Evolutionary conservation across 2,113 vertebrate species (phyloP).

Genomic region (Phyllopteryx taeniolatus): DNA sequence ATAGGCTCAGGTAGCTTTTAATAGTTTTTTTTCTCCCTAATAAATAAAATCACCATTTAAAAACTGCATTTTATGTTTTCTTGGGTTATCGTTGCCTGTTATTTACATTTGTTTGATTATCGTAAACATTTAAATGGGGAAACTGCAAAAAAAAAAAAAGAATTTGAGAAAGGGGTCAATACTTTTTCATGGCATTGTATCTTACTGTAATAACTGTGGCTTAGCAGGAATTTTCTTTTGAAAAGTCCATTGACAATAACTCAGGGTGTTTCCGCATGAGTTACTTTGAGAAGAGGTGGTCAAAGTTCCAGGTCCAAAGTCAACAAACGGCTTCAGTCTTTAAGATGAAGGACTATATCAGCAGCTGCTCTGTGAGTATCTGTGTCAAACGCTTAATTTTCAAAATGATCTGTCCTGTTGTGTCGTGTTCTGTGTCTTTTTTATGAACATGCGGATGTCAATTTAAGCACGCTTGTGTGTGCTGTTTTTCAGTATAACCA

Average conservation of each 20-base stretch:
- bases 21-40: too few relatives aligned
- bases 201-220: not conserved
- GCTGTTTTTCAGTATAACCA: conserved; percentile 78
- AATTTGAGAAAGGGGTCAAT: too few relatives aligned
- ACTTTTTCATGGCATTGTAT: too few relatives aligned
- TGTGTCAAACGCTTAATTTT: conserved; percentile 14
- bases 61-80: too few relatives aligned
- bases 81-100: too few relatives aligned
- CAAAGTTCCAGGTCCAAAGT: conserved; percentile 67
- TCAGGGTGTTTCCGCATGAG: conserved; percentile 70
- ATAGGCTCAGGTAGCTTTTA: too few relatives aligned
- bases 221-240: conserved; percentile 44
- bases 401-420: not conserved
- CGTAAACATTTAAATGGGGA: too few relatives aligned
- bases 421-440: not conserved
- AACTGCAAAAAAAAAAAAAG: too few relatives aligned
- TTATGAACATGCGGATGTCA: not conserved
- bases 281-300: conserved; percentile 57
- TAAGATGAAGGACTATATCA: conserved; percentile 82
- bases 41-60: too few relatives aligned
- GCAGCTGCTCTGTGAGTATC: conserved; percentile 80
- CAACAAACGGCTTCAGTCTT: conserved; percentile 59
- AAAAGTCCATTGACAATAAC: conserved; percentile 5
- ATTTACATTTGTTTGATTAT: too few relatives aligned
- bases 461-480: not conserved